Percentiles rank a stretch among this genome's conserved stretches.
phyloP scores from a whole-genome alignment of 2,888 invertebrate species.

The Ametastegia equiseti region DNA sequence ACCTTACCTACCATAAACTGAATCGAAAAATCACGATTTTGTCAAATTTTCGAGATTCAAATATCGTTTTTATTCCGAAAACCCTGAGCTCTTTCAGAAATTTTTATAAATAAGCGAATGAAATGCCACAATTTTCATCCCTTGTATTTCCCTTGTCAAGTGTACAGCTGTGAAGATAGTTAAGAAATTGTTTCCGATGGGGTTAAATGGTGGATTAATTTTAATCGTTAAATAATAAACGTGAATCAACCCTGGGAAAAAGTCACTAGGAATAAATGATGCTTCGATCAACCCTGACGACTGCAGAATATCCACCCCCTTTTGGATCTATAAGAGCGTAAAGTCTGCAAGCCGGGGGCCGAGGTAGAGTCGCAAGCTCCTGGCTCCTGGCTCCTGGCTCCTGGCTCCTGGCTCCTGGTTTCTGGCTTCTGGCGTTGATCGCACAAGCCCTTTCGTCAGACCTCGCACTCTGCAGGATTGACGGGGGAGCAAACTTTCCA shows the following conservation, averaged over 20 bases:
- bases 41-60: not conserved
- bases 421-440: slow-evolving; percentile 14
- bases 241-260: not conserved
- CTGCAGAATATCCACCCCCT: not conserved
- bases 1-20: too few species aligned
- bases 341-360: not conserved
- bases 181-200: too few species aligned
- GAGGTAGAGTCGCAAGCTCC: too few species aligned
- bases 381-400: too few species aligned
- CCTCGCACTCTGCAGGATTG: slow-evolving; percentile 8
- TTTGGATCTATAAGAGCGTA: slow-evolving; percentile 2
- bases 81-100: not conserved
- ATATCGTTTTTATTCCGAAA: not conserved
- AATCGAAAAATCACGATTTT: too few species aligned
- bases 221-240: not conserved
- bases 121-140: not conserved
- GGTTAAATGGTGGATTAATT: too few species aligned
- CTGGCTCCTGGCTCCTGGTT: too few species aligned
- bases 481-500: slow-evolving; percentile 35
- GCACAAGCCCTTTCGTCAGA: slow-evolving; percentile 30
- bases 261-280: not conserved
- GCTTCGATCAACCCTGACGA: not conserved
- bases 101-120: not conserved
- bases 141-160: not conserved
- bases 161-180: not conserved